Conservation (phyloP, 2,797 vertebrate genomes). For the Neomorphus geoffroyi region DNA sequence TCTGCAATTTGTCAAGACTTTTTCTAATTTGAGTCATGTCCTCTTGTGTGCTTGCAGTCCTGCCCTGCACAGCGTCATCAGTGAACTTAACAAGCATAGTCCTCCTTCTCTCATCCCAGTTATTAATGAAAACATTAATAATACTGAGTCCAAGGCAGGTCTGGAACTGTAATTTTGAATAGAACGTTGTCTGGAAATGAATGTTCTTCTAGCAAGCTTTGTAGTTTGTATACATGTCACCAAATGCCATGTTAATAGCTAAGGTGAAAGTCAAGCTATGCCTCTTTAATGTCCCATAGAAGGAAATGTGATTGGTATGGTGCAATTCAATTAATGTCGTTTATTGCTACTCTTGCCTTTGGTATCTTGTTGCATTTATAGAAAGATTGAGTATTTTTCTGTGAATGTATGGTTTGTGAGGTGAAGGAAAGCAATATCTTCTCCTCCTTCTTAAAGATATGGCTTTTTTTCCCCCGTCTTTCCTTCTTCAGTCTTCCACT, state of each 20-base stretch:
- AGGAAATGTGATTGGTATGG: not conserved
- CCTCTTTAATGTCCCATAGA: fast-evolving
- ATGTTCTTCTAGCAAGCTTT: not conserved
- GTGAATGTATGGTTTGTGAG: not conserved
- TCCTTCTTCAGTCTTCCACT: not conserved
- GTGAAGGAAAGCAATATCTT: not conserved
- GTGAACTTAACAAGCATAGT: not conserved
- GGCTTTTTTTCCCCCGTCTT: fast-evolving
- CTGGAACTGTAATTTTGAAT: not conserved
- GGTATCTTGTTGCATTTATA: not conserved
- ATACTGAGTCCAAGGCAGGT: not conserved
- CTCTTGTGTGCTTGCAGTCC: not conserved
- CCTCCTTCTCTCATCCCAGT: not conserved
- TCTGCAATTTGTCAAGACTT: not conserved
- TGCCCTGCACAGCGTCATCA: not conserved
- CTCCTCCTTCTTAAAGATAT: not conserved
- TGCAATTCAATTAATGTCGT: not conserved
- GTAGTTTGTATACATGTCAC: fast-evolving
- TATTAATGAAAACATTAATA: conserved; percentile 13
- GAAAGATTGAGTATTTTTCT: not conserved
- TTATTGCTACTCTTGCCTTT: not conserved
- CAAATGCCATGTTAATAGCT: fast-evolving
- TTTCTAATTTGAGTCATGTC: not conserved
- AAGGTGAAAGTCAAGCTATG: not conserved
- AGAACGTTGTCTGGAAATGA: not conserved